Base-by-base conservation (phyloP, 1,140 invertebrate genomes). In the Drepana arcuata region DNA sequence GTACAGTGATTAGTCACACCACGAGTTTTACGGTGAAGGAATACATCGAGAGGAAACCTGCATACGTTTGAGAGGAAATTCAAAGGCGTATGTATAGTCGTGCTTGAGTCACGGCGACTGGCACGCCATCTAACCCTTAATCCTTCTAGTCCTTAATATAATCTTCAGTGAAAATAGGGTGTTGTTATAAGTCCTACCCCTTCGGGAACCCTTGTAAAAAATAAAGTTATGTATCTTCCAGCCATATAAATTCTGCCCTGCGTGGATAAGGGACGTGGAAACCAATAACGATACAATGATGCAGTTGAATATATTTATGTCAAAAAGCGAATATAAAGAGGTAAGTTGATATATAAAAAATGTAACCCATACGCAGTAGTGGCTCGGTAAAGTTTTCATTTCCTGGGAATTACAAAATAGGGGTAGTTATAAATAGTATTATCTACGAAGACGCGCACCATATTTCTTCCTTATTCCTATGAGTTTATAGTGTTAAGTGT, bases 271-370 rank as follows among this genome's bases (percentile, higher is more conserved):
- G 9, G 44, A 75, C 16, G 72, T 83, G 0, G 85, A 88, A 13
- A 83, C 92, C 9, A 92, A 92, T 71, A 84, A 87, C n/a, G 59
- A 79, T 9, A 85, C 88, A 0, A 41, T 79, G 2, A 52, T 69
- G 16, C 90, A 94, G 68, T 79, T 84, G 36, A 50, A 72, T 0
- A 85, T 80, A 43, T 93, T 93, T 63, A 77, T 87, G 45, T 68
- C 86, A 15, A 88, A 72, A 36, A 75, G 54, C 40, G 85, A 83
- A 60, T 90, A 79, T 41, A 74, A 63, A 62, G 78, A 80, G 50
- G 80, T 83, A 42, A 60, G 51, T 48, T 2, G n/a, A 4, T 14
- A 9, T 30, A 30, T 9, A 30, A 5, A 9, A 21, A 21, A 4
- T 21, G 9, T 21, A 21, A 9, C 9, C 4, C 18, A 21, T 4